phyloP scores from a whole-genome alignment of 2,113 vertebrate species.

The Carollia perspicillata region DNA sequence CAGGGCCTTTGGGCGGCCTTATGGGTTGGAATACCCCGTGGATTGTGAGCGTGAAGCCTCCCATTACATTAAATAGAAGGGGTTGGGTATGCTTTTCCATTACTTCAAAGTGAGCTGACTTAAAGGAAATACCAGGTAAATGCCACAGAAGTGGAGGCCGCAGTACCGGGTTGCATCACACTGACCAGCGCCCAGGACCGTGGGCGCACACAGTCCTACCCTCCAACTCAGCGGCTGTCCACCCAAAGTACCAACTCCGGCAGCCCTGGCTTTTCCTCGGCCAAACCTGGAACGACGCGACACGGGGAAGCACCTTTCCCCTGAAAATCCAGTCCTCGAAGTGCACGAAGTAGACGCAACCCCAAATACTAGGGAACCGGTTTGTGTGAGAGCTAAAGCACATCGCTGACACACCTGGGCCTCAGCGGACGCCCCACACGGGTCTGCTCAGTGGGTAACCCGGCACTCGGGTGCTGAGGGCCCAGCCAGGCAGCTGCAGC shows the following conservation, averaged over 20 bases:
- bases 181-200: not conserved
- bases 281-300: not conserved
- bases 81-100: not conserved
- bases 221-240: not conserved
- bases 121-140: not conserved
- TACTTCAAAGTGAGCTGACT: not conserved
- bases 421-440: not conserved
- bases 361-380: not conserved
- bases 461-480: accelerated
- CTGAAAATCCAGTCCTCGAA: not conserved
- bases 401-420: not conserved
- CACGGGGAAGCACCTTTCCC: not conserved
- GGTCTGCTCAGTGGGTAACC: not conserved
- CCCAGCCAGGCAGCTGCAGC: not conserved
- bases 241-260: not conserved
- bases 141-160: not conserved
- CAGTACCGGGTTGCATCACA: too few relatives aligned
- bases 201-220: not conserved
- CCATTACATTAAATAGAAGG: not conserved
- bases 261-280: not conserved
- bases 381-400: not conserved
- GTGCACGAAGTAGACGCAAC: not conserved
- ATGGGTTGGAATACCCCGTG: not conserved
- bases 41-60: not conserved
- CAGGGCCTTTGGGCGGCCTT: not conserved